Evolutionary conservation across 2,888 invertebrate species (phyloP), one percentile per base, ranked within the genome.

Genomic region (Busseola fusca): DNA sequence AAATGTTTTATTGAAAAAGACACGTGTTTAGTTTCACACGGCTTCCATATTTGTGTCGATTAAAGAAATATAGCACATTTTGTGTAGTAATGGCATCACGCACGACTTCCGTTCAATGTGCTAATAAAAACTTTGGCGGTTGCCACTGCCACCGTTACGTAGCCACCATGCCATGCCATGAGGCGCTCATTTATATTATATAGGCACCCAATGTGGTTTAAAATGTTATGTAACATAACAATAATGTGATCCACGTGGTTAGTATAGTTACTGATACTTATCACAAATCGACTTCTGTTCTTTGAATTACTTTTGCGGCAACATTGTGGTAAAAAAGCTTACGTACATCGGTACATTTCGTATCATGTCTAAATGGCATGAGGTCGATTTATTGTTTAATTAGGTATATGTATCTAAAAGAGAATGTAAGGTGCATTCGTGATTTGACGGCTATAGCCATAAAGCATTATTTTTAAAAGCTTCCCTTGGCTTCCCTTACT

Each of bases 81-180:
- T 77, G 80, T 81, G 74, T 76, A 76, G 66, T 71, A 74, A 78
- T 83, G 70, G 76, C 78, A 78, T 79, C 80, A 78, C 80, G 84
- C 85, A 81, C 79, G 81, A 80, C 82, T 82, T 87, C 85, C 85
- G 84, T 78, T 84, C 69, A 69, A 71, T 79, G 76, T 66, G 80
- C 79, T 78, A 80, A 83, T 84, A 82, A 86, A 85, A 85, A 84
- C 73, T 85, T 84, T 78, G 80, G 63, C 75, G 67, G 72, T 71
- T 76, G 42, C 50, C 63, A 18, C 52, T 76, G 56, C 78, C 70
- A 52, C 63, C 52, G 67, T 63, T 45, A 40, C 52, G 64, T 60
- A 45, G 45, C 69, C 52, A 37, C 60, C 58, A 57, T 48, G 42
- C 58, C 59, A 76, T 72, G 70, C 21, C 69, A 76, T 74, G 56